phyloP scores from a whole-genome alignment of 2,797 vertebrate species.

The Lepus oiostolus region DNA sequence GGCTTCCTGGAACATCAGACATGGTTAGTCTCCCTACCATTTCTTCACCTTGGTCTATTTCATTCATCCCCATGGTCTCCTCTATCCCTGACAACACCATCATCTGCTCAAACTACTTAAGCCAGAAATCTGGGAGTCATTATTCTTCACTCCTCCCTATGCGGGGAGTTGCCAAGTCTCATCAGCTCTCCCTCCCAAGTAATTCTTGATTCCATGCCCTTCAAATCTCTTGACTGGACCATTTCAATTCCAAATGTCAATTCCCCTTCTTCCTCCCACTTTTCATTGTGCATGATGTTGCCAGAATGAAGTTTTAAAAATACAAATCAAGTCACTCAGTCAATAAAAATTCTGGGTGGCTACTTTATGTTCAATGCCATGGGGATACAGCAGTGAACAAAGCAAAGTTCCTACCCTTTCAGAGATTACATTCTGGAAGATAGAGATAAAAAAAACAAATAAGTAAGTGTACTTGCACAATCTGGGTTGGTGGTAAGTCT shows the following conservation, averaged over 20 bases:
- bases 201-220: not conserved
- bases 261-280: not conserved
- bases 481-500: not conserved
- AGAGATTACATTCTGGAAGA: slow-evolving; percentile 33
- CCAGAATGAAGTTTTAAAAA: slow-evolving; percentile 61
- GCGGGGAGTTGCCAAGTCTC: slow-evolving; percentile 48
- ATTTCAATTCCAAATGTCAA: slow-evolving; percentile 56
- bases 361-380: slow-evolving; percentile 35
- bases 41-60: slow-evolving; percentile 45
- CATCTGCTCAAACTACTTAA: slow-evolving; percentile 37
- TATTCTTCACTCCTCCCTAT: slow-evolving; percentile 43
- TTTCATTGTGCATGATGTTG: slow-evolving; percentile 10
- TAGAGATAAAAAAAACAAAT: not conserved
- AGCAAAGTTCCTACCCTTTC: slow-evolving; percentile 8
- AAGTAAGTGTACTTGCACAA: not conserved
- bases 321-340: slow-evolving; percentile 17
- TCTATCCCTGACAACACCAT: slow-evolving; percentile 51
- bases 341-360: not conserved
- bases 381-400: slow-evolving; percentile 32
- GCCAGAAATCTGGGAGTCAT: slow-evolving; percentile 62
- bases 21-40: not conserved
- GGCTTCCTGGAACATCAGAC: not conserved
- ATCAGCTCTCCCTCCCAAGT: slow-evolving; percentile 49
- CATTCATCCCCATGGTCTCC: slow-evolving; percentile 44
- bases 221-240: slow-evolving; percentile 28